A percentile compares a stretch with the other conserved stretches of the same genome.
Evolutionary conservation across 2,888 invertebrate genomes (phyloP).

Genomic region (Caenorhabditis sinica): DNA sequence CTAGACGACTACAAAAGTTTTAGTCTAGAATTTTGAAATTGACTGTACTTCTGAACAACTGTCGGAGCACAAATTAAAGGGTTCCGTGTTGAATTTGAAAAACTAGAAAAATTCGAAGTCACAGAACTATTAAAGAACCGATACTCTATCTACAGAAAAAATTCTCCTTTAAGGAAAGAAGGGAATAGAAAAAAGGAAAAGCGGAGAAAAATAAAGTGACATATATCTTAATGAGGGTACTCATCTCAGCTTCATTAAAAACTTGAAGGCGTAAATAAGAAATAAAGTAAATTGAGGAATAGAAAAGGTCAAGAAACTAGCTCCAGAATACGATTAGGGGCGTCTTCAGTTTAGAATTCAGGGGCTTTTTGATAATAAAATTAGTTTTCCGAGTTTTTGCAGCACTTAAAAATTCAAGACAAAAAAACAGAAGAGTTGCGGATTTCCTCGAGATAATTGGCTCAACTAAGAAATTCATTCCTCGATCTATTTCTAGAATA

Average conservation of each 20-base stretch:
- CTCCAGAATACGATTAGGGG: background rate
- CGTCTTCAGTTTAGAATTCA: too few relatives aligned
- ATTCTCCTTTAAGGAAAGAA: too few relatives aligned
- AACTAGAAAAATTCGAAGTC: too few relatives aligned
- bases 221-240: constrained; percentile 31
- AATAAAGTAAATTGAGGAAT: constrained; percentile 7
- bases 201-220: constrained; percentile 2
- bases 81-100: too few relatives aligned
- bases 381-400: background rate
- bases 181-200: too few relatives aligned
- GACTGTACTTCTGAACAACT: background rate
- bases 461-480: background rate
- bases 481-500: background rate
- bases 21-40: background rate
- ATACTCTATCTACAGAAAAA: too few relatives aligned
- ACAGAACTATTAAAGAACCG: too few relatives aligned
- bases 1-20: background rate
- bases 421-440: too few relatives aligned
- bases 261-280: constrained; percentile 1
- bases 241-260: constrained; percentile 27
- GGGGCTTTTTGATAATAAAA: background rate
- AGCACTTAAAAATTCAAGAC: too few relatives aligned
- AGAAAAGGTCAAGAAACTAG: background rate
- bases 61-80: too few relatives aligned
- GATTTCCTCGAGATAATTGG: background rate